Evolutionary conservation across 2,888 invertebrate species (phyloP), one percentile per base, ranked within the genome.

Genomic region (Loripinus fragilis): DNA sequence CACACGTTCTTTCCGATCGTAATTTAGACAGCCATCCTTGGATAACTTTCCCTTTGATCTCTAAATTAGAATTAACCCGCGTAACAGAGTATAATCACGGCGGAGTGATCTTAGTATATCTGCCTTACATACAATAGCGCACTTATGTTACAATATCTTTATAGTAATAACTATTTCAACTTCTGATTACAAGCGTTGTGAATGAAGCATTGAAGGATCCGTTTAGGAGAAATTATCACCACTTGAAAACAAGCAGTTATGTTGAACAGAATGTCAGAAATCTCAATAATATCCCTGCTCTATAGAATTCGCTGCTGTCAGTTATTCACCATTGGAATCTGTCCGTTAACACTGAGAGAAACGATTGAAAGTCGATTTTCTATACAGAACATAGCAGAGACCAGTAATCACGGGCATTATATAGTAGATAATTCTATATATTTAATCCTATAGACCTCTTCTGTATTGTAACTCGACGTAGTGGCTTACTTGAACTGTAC

Each of bases 361-460:
- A 17, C 52, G 52, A 52, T 52, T 52, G 52, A 52, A 52, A 52
- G 52, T 52, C 52, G 52, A 52, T 52, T 52, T 52, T 45, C 45
- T 45, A 45, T 45, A 45, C 20, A 20, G n/a, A 45, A 45, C 45
- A 45, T 45, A 45, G 45, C 10, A 38, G 10, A 45, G 45, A 45
- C 45, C 45, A 20, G 45, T 20, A 12, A 45, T 45, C 45, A 45
- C 2, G 15, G 2, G 45, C 45, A 45, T 45, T 15, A 45, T 45
- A 12, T 15, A 20, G 2, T 20, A 20, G 45, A 45, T 45, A 38
- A 38, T 38, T 38, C 38, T 38, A 38, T 38, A 38, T 12, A 38
- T 38, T 8, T 38, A n/a, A n/a, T n/a, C n/a, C n/a, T n/a, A n/a
- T n/a, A n/a, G n/a, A n/a, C n/a, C n/a, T n/a, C n/a, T n/a, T n/a